phyloP scores from a whole-genome alignment of 2,797 vertebrate species.

The Antennarius maculatus region DNA sequence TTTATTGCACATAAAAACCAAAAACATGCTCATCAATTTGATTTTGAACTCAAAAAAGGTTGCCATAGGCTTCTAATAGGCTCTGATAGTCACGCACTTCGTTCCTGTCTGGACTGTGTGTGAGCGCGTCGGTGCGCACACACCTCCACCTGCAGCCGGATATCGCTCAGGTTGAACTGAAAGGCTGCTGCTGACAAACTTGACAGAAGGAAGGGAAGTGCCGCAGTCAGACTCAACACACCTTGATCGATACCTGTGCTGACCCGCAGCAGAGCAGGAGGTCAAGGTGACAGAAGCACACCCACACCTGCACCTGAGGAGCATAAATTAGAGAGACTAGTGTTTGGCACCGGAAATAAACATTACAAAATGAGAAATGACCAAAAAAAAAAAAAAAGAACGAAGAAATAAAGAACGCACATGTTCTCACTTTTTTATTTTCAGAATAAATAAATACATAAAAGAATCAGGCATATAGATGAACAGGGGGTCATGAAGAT shows the following conservation, averaged over 20 bases:
- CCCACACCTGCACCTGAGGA: slow-evolving; percentile 1
- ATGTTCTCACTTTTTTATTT: too few relatives aligned
- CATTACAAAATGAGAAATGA: too few relatives aligned
- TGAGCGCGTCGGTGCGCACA: neutral
- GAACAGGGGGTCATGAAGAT: neutral
- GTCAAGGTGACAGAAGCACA: slow-evolving; percentile 66
- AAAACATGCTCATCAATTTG: too few relatives aligned
- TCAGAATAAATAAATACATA: neutral
- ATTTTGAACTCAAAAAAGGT: too few relatives aligned
- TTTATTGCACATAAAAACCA: too few relatives aligned
- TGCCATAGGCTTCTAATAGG: too few relatives aligned
- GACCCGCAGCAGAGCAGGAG: slow-evolving; percentile 40
- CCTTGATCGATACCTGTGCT: slow-evolving; percentile 75
- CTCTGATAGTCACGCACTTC: too few relatives aligned
- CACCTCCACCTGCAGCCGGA: slow-evolving; percentile 51
- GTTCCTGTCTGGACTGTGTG: neutral
- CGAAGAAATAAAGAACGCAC: neutral
- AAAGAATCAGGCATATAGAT: neutral
- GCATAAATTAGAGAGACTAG: neutral
- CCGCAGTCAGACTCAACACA: slow-evolving; percentile 62
- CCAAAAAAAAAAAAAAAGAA: rapidly evolving
- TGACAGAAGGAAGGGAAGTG: slow-evolving; percentile 69
- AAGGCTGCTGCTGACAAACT: slow-evolving; percentile 71
- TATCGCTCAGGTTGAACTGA: slow-evolving; percentile 30
- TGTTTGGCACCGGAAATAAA: neutral